phyloP scores from a whole-genome alignment of 2,888 invertebrate genomes.

The Blera fallax region DNA sequence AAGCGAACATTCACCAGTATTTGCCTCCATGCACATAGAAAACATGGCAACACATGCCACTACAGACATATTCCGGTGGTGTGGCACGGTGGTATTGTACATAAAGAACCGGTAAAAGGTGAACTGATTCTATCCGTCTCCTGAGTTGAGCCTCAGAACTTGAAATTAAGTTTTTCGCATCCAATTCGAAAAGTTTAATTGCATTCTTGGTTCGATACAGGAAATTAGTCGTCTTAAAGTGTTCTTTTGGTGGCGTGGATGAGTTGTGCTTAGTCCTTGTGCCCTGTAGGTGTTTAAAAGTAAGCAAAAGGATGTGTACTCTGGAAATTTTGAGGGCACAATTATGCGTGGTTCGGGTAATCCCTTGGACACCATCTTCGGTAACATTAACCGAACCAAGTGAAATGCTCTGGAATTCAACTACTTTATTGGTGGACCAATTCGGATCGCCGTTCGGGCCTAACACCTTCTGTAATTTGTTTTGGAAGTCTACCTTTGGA shows the following conservation, averaged over 20 bases:
- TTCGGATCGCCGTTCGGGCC: too few species aligned
- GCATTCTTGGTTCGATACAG: slow-evolving; percentile 63
- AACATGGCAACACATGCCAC: slow-evolving; percentile 16
- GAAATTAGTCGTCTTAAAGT: slow-evolving; percentile 60
- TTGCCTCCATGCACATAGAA: not conserved
- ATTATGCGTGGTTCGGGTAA: too few species aligned
- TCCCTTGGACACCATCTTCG: too few species aligned
- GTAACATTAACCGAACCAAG: too few species aligned
- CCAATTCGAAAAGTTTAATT: slow-evolving; percentile 70
- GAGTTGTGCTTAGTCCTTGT: not conserved
- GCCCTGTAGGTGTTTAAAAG: not conserved
- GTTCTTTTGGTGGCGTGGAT: slow-evolving; percentile 22
- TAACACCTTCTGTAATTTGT: too few species aligned
- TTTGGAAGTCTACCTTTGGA: too few species aligned
- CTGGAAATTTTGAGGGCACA: too few species aligned
- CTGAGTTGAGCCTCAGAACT: slow-evolving; percentile 32
- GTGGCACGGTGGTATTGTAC: not conserved
- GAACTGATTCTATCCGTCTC: slow-evolving; percentile 31
- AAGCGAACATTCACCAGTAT: slow-evolving; percentile 32
- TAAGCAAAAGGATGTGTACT: too few species aligned
- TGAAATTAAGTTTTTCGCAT: slow-evolving; percentile 65
- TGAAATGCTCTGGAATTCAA: too few species aligned
- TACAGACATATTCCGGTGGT: too few species aligned
- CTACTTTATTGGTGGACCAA: too few species aligned
- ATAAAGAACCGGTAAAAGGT: slow-evolving; percentile 23